Base-by-base conservation (phyloP, 1,140 invertebrate species). In the Saccostrea echinata region DNA sequence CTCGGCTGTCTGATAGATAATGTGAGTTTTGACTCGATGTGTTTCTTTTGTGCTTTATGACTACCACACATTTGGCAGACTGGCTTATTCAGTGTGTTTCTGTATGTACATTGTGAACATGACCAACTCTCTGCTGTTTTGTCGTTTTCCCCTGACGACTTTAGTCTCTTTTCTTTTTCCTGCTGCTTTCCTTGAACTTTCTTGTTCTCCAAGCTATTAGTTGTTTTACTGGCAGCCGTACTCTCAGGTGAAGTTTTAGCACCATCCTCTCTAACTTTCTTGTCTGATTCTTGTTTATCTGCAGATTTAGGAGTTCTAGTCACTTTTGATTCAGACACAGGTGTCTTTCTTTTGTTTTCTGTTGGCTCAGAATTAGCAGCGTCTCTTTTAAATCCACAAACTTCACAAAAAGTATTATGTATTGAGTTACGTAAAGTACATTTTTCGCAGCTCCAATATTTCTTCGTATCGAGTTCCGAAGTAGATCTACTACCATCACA, bases 371-470 rank as follows among this genome's bases (percentile, higher is more conserved):
- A 61, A 90, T 83, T 76, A 21, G 21, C 81, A 35, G 61, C 76
- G 27, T 85, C 86, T 43, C 81, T 87, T 43, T 85, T 86, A 35
- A 51, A 61, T 27, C 97, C 97, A 96, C 97, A 98, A 95, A 97
- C 96, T 95, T 96, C 96, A 95, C 97, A 98, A 95, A 96, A 96
- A 88, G 96, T 94, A 94, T 96, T 96, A 94, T 97, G 97, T 82
- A 97, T 97, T 89, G 97, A 97, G 95, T 98, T 98, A 95, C 98
- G 97, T 94, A 97, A 96, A 95, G 97, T 96, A 95, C 97, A 98
- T 94, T 96, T 96, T 94, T 96, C 96, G 96, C 97, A 98, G 96
- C 97, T 96, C 97, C 97, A 98, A 95, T 98, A 97, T 93, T 97
- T 96, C 95, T 97, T 97, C 51, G 88, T 76, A 92, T 81, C 53